Evolutionary conservation across 2,888 invertebrate species (phyloP).

Genomic region (Cantharis rustica): DNA sequence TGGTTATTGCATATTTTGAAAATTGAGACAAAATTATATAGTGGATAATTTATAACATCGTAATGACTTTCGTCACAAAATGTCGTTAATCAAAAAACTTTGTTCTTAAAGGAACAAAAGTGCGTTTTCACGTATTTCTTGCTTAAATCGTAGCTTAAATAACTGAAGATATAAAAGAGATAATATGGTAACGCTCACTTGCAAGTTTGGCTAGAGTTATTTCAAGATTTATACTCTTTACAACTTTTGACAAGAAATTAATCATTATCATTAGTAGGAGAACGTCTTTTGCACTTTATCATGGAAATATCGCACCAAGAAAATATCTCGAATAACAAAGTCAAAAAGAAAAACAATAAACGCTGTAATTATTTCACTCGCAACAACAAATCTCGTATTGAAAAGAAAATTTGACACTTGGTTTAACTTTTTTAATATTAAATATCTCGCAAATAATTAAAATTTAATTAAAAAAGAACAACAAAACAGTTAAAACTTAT

Average conservation of each 20-base stretch:
- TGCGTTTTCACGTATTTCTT: conserved; percentile 39
- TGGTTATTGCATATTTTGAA: background rate
- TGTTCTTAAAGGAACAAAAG: conserved; percentile 42
- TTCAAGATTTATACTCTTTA: conserved; percentile 38
- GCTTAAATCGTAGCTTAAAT: conserved; percentile 38
- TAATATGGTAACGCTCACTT: conserved; percentile 23
- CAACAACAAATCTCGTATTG: background rate
- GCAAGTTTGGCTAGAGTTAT: conserved; percentile 30
- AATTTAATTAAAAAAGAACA: background rate
- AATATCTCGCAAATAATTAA: background rate
- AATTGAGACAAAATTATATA: conserved; percentile 39
- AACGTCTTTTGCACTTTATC: conserved; percentile 6
- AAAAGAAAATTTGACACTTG: background rate
- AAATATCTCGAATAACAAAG: background rate
- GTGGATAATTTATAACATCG: conserved; percentile 50
- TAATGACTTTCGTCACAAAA: conserved; percentile 47
- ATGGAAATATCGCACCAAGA: conserved; percentile 7
- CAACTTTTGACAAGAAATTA: conserved; percentile 39
- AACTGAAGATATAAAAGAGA: conserved; percentile 35
- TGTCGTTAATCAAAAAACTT: conserved; percentile 50
- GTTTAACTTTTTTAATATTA: background rate
- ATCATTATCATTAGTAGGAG: conserved; percentile 37
- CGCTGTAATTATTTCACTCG: background rate
- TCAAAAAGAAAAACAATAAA: background rate
- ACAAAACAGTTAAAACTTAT: conserved; percentile 9